Base-by-base conservation (phyloP, 2,888 invertebrate species). In the Cataglyphis cursor region DNA sequence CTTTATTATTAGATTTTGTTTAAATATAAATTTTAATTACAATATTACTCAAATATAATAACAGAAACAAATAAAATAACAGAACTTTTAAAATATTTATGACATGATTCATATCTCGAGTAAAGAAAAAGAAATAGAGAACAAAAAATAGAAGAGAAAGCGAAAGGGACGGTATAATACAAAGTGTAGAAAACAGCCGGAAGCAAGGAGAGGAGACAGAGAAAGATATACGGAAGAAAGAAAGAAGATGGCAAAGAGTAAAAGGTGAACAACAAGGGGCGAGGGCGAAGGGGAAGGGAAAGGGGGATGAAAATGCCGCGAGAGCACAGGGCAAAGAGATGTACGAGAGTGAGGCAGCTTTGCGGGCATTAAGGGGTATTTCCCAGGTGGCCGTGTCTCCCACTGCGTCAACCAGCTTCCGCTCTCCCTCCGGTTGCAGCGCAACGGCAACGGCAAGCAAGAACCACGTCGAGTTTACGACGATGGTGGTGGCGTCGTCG, bases 321-420 rank as follows among this genome's bases (percentile, higher is more conserved):
- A 76, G 75, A 72, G 72, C 57, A 68, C n/a, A 66, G 48, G 48
- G 57, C 15, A 41, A 35, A 68, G 64, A 54, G 68, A 70, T 65
- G 76, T 54, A 57, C 70, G 76, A 70, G 81, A 83, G 85, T 75
- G 76, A 87, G 83, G 84, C 88, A 91, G 92, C 87, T 92, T 92
- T 90, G 90, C 90, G 90, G 85, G 91, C 91, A 92, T 92, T 92
- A 93, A 91, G 84, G 84, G 86, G 89, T 93, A 92, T 92, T 92
- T 92, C 92, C 92, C 92, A 90, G 90, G 92, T 92, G 92, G 92
- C 91, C 86, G 78, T 85, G 85, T 81, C 85, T 82, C 88, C 75
- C 85, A 84, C 86, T 84, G 88, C 85, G 88, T 85, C 88, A 83
- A 85, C 88, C 82, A 81, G 84, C 88, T 87, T 89, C 74, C 74